Conservation (phyloP, 2,888 invertebrate species). For the Acleris sparsana region DNA sequence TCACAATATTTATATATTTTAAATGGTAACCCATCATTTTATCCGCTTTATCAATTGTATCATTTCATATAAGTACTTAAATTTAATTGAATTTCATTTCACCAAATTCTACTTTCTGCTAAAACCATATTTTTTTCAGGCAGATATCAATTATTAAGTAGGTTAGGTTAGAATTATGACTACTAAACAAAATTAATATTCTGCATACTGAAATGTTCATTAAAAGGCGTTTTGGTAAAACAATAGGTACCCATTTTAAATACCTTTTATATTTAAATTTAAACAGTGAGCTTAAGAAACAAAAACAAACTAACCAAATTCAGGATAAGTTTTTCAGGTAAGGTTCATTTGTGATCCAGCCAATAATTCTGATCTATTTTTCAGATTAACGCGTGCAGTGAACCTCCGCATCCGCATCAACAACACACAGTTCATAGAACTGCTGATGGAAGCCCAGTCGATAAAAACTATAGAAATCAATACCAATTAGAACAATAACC, state of each 20-base stretch:
- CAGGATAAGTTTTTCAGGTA: not conserved
- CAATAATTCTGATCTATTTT: constrained; percentile 38
- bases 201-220: too few relatives aligned
- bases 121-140: too few relatives aligned
- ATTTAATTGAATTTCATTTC: too few relatives aligned
- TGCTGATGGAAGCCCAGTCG: constrained; percentile 67
- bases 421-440: constrained; percentile 51
- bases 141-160: too few relatives aligned
- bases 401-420: constrained; percentile 55
- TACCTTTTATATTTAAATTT: not conserved
- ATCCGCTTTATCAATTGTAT: too few relatives aligned
- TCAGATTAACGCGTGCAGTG: constrained; percentile 54
- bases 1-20: too few relatives aligned
- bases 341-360: not conserved
- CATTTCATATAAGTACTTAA: too few relatives aligned
- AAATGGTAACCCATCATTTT: too few relatives aligned
- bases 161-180: not conserved
- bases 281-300: not conserved
- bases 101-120: too few relatives aligned
- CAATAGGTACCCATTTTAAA: not conserved
- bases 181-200: not conserved
- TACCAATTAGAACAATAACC: constrained; percentile 44
- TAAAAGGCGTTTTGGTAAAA: not conserved
- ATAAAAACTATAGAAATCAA: constrained; percentile 75
- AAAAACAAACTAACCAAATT: constrained; percentile 17